Base-by-base conservation (phyloP, 2,797 vertebrate species). In the Tauraco hartlaubi region DNA sequence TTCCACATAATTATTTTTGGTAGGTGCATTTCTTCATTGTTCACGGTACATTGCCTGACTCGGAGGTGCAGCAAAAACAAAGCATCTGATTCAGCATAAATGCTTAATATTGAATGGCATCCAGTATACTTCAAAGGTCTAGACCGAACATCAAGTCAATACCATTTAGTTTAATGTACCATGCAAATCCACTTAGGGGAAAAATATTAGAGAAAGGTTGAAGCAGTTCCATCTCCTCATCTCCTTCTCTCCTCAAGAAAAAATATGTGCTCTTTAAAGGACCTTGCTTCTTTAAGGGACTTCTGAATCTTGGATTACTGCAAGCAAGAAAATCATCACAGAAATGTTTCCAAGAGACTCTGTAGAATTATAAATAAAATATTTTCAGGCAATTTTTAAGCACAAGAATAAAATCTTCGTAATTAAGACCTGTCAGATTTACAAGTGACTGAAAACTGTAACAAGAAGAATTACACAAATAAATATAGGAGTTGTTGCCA, bases 171-270 rank as follows among this genome's bases (percentile, higher is more conserved):
- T 89, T 82, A 91, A 75, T 77, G 77, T 35, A 76, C 62, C 67
- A 72, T 85, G 72, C 33, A 93, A 94, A 93, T 77, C 55, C n/a
- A 73, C 73, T 91, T 89, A 88, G 39, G 51, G 26, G 41, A 85
- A 96, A 92, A 91, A 72, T 83, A 59, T 67, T 79, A 85, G 46
- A 59, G 59, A 63, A 91, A 86, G 29, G 39, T 10, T 88, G 84
- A 91, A 83, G 56, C 44, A 64, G 28, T 84, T 94, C 44, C 26
- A 64, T 39, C 54, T 62, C 33, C 19, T 90, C n/a, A 44, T 5
- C 35, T 66, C 43, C 41, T 59, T 76, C 11, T 11, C 12, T 80
- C 11, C 23, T 83, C 4, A 9, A 71, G 33, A 43, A 67, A 83
- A 66, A 37, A 26, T 6, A 62, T 2, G 0, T 31, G 21, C 51